Conservation (phyloP, 2,888 invertebrate genomes). For the Trichogramma dendrolimi region DNA sequence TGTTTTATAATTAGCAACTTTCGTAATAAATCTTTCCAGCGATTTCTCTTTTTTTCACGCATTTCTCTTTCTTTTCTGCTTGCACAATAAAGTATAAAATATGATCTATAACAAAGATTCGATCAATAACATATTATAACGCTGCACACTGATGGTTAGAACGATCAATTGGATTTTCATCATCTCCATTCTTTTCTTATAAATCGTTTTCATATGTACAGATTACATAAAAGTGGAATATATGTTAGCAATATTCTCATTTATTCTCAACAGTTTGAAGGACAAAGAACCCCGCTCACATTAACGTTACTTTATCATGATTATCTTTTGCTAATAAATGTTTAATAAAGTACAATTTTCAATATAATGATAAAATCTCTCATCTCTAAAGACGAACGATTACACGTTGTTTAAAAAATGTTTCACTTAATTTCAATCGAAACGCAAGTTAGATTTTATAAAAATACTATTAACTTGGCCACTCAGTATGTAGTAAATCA, state of each 20-base stretch:
- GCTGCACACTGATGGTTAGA: constrained; percentile 12
- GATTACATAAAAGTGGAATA: constrained; percentile 20
- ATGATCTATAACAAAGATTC: constrained; percentile 33
- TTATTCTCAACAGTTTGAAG: no score
- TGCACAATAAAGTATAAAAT: constrained; percentile 34
- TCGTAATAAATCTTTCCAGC: constrained; percentile 3
- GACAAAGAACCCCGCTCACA: constrained; percentile 7
- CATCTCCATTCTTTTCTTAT: constrained; percentile 3
- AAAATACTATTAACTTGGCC: constrained; percentile 45
- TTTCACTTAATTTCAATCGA: constrained; percentile 19
- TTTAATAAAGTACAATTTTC: constrained; percentile 23
- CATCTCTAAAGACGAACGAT: constrained; percentile 15
- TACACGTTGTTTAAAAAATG: constrained; percentile 27
- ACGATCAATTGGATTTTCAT: background rate
- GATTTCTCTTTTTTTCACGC: constrained; percentile 20
- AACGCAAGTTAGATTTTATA: constrained; percentile 46
- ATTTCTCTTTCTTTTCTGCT: constrained; percentile 32
- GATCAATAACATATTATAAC: constrained; percentile 37
- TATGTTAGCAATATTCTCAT: background rate
- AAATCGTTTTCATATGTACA: constrained; percentile 21
- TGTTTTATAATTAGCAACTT: constrained; percentile 6
- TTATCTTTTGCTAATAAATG: constrained; percentile 21
- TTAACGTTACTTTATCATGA: constrained; percentile 2
- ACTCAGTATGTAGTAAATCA: constrained; percentile 23
- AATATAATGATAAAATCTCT: constrained; percentile 15